Percentiles rank a stretch among this genome's conserved stretches.
phyloP scores from a whole-genome alignment of 2,797 vertebrate species.

The Carcharodon carcharias region DNA sequence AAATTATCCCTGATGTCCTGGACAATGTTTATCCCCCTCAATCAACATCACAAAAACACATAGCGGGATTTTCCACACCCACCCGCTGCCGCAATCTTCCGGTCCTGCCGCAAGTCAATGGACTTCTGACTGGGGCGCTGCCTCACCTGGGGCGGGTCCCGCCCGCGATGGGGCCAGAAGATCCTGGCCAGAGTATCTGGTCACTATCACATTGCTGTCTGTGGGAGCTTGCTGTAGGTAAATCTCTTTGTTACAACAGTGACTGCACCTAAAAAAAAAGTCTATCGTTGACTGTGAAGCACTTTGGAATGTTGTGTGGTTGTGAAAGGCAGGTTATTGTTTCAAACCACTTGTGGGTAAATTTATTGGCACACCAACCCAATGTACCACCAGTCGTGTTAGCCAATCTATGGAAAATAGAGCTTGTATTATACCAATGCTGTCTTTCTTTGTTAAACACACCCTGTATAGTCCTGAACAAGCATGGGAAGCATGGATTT shows the following conservation, averaged over 20 bases:
- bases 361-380: neutral
- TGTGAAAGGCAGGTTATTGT: too few relatives aligned
- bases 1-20: too few relatives aligned
- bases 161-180: too few relatives aligned
- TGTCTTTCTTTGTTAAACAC: neutral
- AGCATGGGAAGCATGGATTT: too few relatives aligned
- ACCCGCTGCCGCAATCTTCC: too few relatives aligned
- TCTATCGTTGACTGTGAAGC: neutral
- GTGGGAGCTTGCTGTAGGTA: neutral
- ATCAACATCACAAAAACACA: too few relatives aligned
- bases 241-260: neutral
- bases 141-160: too few relatives aligned
- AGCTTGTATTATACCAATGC: neutral
- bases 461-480: neutral
- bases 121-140: too few relatives aligned
- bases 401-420: neutral
- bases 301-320: neutral
- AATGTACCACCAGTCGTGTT: neutral
- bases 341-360: neutral
- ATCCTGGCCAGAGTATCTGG: too few relatives aligned
- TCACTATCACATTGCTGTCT: neutral
- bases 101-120: too few relatives aligned
- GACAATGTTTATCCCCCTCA: too few relatives aligned
- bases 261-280: neutral
- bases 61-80: too few relatives aligned